These are phyloP conservation scores for Burhinus oedicnemus DNA, from an alignment of 2,113 vertebrate genomes.

Conservation along the genomic window DNA sequence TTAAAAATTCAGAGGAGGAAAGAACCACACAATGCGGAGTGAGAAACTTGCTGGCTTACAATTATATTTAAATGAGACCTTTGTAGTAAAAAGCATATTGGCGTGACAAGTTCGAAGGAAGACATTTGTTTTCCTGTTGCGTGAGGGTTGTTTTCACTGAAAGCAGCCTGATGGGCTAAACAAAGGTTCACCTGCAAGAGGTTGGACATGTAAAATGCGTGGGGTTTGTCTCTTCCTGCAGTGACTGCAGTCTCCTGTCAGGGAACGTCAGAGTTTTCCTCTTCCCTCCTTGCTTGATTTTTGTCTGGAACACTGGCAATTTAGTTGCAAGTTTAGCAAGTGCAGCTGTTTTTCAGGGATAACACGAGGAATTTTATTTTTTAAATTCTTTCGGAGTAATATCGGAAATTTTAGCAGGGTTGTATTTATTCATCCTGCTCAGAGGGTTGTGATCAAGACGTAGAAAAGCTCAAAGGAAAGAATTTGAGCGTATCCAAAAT, in stretches of 20 bases:
- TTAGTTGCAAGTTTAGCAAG: not conserved
- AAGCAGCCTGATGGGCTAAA: not conserved
- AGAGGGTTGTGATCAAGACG: not conserved
- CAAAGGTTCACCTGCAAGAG: not conserved
- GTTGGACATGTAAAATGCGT: not conserved
- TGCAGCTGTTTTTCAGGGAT: not conserved
- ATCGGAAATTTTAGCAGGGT: not conserved
- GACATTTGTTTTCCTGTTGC: not conserved
- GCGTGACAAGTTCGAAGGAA: not conserved
- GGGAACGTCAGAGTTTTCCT: not conserved
- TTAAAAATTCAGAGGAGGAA: not conserved
- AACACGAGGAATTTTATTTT: not conserved
- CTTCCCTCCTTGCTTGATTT: not conserved
- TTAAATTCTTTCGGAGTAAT: not conserved
- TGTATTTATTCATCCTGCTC: constrained; percentile 1
- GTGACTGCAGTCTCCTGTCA: not conserved
- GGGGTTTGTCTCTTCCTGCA: not conserved
- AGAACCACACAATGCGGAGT: not conserved
- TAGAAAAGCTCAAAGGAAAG: not conserved
- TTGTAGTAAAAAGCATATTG: not conserved
- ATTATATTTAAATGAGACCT: not conserved
- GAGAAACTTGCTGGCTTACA: not conserved
- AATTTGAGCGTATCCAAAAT: not conserved
- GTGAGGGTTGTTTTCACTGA: not conserved
- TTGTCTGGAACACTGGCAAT: not conserved